Base-by-base conservation (phyloP, 1,140 invertebrate species). In the Halesus radiatus region DNA sequence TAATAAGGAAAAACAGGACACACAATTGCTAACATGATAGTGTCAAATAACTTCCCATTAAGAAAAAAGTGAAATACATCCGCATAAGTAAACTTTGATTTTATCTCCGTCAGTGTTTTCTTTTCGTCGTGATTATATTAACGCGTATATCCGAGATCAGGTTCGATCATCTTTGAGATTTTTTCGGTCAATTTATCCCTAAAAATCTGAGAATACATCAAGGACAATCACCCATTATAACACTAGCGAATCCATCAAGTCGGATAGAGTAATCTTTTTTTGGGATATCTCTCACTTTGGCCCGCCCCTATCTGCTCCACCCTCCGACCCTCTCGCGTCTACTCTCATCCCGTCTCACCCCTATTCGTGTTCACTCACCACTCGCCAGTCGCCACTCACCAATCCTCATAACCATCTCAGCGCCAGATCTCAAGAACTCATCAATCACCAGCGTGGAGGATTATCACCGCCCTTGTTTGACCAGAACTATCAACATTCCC, bases 391-490 rank as follows among this genome's bases (percentile, higher is more conserved):
- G 15, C 54, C 26, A 13, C 62, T 15, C 26, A 64, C 16, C 23
- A 22, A 29, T 37, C 22, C 32, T 23, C 13, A n/a, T 26, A 18
- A 64, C 60, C 20, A 26, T 64, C 66, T 10, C 45, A 15, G n/a
- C 29, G 37, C 37, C 18, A 70, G 16, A 20, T 37, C 70, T 23
- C n/a, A 18, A 72, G 37, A 18, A 7, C 68, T 50, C 70, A 74
- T 74, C 70, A 74, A 74, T 74, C 70, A 74, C 70, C 3, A 29
- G 52, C 20, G 54, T 73, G 53, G 50, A 20, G 70, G 52, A 74
- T 74, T 74, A 74, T 53, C 53, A 54, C 23, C n/a, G 53, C 70
- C 53, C 16, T 74, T 74, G 70, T 74, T 56, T 56, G 50, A 74
- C 13, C 50, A 56, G 70, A 74, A 70, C 66, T 70, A 70, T 70